Base-by-base conservation (phyloP, 2,113 vertebrate species). In the Brachypodius melanocephalos region DNA sequence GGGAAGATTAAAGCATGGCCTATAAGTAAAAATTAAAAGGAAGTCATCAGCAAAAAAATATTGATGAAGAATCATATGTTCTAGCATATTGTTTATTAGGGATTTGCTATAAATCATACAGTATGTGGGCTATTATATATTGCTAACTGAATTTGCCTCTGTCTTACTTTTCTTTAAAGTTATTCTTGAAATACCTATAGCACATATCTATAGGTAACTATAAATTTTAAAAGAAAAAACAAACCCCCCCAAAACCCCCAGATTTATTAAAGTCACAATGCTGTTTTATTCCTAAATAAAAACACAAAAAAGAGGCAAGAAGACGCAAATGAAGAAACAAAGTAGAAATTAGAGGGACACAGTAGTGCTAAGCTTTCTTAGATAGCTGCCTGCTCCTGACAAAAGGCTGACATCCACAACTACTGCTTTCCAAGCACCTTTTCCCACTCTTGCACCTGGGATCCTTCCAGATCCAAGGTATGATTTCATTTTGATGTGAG, bases 51-150 rank as follows among this genome's bases (percentile, higher is more conserved):
- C 4, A 62, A 48, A 48, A 59, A 18, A 38, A 14, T 2, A 17
- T 22, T 68, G 38, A 5, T 38, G 10, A 74, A 54, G 31, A 82
- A 31, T 4, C 1, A 0, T 40, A 22, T 4, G 0, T 78, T 82
- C 20, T 72, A 48, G 28, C 4, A 16, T 42, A 32, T 31, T 21
- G 1, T 43, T 88, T 80, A 48, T 84, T 45, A 49, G 16, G 7
- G 3, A 29, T 46, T 85, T 77, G 1, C 12, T 85, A 31, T 54
- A 63, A 91, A n/a, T 7, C 32, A 20, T 85, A 18, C 9, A 29
- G 2, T 20, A 29, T 42, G 19, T 17, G 12, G 25, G 1, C 32
- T 67, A 45, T 29, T 69, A 32, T 51, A 49, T 51, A 19, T 4
- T 5, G 4, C 17, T 71, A 58, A 74, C 1, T 31, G 25, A 59